These are phyloP conservation scores for Polydesmus complanatus DNA, from an alignment of 2,888 invertebrate genomes.

Conservation along the genomic window DNA sequence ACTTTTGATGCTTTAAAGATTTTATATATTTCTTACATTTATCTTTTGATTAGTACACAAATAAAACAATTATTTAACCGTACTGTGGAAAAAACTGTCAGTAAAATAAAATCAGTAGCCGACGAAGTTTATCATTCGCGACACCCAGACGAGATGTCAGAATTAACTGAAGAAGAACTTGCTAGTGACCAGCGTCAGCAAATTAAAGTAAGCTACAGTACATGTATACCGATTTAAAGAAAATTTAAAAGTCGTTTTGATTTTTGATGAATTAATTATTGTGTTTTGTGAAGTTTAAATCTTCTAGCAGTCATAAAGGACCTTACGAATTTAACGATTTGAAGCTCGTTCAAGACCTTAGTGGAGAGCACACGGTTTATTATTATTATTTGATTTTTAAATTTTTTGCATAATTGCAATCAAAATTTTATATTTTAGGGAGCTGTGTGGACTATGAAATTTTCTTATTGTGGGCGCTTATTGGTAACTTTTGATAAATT, in stretches of 20 bases:
- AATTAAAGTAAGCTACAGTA: slow-evolving; percentile 21
- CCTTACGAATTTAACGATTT: slow-evolving; percentile 90
- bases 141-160: slow-evolving; percentile 57
- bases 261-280: slow-evolving; percentile 1
- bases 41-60: slow-evolving; percentile 26
- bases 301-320: slow-evolving; percentile 89
- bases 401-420: slow-evolving; percentile 5
- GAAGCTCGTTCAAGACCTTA: slow-evolving; percentile 69
- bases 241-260: not conserved
- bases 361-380: slow-evolving; percentile 62
- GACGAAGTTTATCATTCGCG: slow-evolving; percentile 73
- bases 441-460: slow-evolving; percentile 98
- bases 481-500: slow-evolving; percentile 34
- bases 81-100: slow-evolving; percentile 79
- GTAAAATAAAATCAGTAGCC: slow-evolving; percentile 77
- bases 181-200: slow-evolving; percentile 23
- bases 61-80: slow-evolving; percentile 52
- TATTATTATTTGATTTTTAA: not conserved
- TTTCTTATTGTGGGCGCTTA: slow-evolving; percentile 85
- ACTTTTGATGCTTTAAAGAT: no score
- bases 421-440: slow-evolving; percentile 29
- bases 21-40: not conserved
- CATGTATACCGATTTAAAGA: no score
- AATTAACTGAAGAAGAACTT: slow-evolving; percentile 45
- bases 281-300: slow-evolving; percentile 59